Percentiles rank a stretch among this genome's conserved stretches.
Conservation (phyloP, 2,888 invertebrate genomes). For the Ectemnius lituratus region DNA sequence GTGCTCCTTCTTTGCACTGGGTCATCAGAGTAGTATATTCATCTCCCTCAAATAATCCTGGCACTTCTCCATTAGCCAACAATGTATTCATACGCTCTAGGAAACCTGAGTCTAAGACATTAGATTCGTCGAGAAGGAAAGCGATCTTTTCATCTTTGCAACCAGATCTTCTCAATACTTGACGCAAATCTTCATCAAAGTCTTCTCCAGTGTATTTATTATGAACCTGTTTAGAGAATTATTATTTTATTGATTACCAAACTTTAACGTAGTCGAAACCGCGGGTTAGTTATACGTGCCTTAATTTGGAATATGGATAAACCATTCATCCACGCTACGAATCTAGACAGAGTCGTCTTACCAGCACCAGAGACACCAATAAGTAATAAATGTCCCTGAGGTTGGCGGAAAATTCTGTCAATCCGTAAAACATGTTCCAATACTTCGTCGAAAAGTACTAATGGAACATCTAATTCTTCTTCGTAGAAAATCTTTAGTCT, state of each 20-base stretch:
- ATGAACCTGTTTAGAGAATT: conserved; percentile 84
- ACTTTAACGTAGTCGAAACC: background rate
- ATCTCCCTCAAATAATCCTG: conserved; percentile 96
- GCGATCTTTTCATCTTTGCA: conserved; percentile 99
- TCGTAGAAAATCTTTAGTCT: conserved; percentile 99
- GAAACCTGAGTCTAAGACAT: conserved; percentile 98
- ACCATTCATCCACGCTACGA: conserved; percentile 99
- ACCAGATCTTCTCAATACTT: conserved; percentile 90
- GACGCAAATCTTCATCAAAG: conserved; percentile 98
- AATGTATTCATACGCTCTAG: conserved; percentile 99
- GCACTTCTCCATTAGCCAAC: conserved; percentile 98
- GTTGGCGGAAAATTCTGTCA: conserved; percentile 99
- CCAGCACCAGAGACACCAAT: conserved; percentile 99
- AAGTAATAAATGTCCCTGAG: conserved; percentile 97
- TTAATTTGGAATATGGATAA: conserved; percentile 99
- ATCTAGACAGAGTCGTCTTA: conserved; percentile 98
- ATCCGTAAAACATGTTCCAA: conserved; percentile 98
- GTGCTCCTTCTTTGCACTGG: conserved; percentile 99
- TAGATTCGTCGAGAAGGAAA: conserved; percentile 99
- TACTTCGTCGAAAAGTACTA: conserved; percentile 99
- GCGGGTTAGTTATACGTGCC: conserved; percentile 77
- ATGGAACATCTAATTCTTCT: conserved; percentile 98
- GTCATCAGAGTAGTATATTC: conserved; percentile 99
- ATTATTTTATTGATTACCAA: background rate
- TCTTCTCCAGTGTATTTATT: conserved; percentile 99